These are phyloP conservation scores for Aythya baeri DNA, from an alignment of 2,113 vertebrate genomes.

Conservation along the genomic window DNA sequence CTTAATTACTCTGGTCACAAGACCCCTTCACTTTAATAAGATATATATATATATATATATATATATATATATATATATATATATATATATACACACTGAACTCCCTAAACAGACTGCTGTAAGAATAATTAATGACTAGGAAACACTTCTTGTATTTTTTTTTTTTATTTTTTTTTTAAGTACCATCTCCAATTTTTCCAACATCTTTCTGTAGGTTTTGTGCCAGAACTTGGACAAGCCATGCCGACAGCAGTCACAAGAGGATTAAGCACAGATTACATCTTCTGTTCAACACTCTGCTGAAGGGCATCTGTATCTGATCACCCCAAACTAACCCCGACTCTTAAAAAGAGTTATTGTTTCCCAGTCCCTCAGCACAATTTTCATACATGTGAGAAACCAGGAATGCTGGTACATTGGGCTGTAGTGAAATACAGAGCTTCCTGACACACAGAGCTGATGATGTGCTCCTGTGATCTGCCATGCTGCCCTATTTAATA, in stretches of 20 bases:
- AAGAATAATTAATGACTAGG: background rate
- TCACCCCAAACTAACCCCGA: background rate
- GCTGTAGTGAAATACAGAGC: background rate
- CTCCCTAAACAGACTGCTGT: background rate
- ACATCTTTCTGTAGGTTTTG: background rate
- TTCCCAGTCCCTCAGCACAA: background rate
- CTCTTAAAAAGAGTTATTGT: background rate
- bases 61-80: no score
- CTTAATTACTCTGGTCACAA: background rate
- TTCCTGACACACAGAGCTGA: background rate
- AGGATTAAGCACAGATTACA: background rate
- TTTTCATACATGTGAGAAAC: no score
- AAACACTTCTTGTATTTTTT: background rate
- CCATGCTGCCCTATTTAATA: background rate
- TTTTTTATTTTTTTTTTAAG: background rate
- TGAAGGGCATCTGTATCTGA: background rate
- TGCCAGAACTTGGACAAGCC: background rate
- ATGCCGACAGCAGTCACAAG: background rate
- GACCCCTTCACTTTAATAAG: background rate
- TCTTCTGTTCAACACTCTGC: background rate
- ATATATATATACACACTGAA: background rate
- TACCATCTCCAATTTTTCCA: background rate
- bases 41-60: no score
- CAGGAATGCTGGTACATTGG: background rate
- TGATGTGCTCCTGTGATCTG: background rate